These are phyloP conservation scores for Scomber colias DNA, from an alignment of 2,113 vertebrate species.

Conservation along the genomic window DNA sequence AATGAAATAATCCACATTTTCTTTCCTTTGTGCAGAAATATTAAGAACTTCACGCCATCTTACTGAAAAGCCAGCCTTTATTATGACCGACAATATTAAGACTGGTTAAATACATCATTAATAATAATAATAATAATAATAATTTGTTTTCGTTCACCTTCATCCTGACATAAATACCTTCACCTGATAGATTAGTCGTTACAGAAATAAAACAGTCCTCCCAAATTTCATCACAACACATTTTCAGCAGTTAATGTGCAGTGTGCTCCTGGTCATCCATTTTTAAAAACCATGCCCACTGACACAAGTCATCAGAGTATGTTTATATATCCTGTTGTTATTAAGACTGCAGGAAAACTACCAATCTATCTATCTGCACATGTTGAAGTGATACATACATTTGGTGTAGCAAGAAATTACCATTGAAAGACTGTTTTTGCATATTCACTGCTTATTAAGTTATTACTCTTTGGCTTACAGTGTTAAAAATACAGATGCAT, in stretches of 20 bases:
- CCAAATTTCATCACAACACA: neutral
- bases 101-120: slow-evolving; percentile 30
- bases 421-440: neutral
- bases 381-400: neutral
- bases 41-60: neutral
- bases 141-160: slow-evolving; percentile 3
- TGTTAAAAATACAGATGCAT: slow-evolving; percentile 25
- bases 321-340: neutral
- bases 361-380: neutral
- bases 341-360: neutral
- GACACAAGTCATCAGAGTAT: neutral
- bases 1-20: neutral
- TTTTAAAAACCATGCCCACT: neutral
- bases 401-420: neutral
- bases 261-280: neutral
- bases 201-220: slow-evolving; percentile 13
- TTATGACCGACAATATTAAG: neutral
- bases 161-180: slow-evolving; percentile 15
- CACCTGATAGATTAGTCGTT: neutral
- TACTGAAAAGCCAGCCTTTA: slow-evolving; percentile 31
- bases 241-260: slow-evolving; percentile 7
- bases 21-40: neutral
- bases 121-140: no score
- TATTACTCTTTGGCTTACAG: slow-evolving; percentile 30
- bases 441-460: neutral